Evolutionary conservation across 2,888 invertebrate genomes (phyloP), one percentile per base, ranked within the genome.

Genomic region (Diaperis boleti): DNA sequence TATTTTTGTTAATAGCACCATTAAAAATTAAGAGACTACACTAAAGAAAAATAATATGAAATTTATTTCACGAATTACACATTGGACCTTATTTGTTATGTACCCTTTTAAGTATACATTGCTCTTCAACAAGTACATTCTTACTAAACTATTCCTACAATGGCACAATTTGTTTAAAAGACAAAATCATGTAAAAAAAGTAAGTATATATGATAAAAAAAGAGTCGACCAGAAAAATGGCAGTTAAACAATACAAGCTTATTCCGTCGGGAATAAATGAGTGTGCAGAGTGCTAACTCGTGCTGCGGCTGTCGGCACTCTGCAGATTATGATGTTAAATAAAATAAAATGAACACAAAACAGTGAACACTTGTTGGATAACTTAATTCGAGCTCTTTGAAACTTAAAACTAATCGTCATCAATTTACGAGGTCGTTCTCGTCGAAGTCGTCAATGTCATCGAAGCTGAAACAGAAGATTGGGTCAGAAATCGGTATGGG

Each of bases 161-260:
- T 80, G 80, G 80, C 80, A 80, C 79, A 76, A 77, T 72, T 72
- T 73, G 71, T 66, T 74, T 76, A 74, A 65, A 13, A 69, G 64
- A 69, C 55, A 60, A 55, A 68, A 64, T 63, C 39, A 67, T 59
- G 56, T 62, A 71, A 66, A 69, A 69, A 69, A 68, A 60, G 63
- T 71, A 72, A 26, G 72, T 72, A 76, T 73, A 74, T 70, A 73
- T 68, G 68, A 73, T 74, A 72, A 78, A 77, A 77, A 76, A 75
- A 74, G 65, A 72, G 72, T 73, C 72, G 78, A 78, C 74, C 74
- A 74, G 77, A 71, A 74, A 70, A 74, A 75, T 79, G 80, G 79
- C 79, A 79, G 79, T 80, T 76, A 68, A 72, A 64, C 52, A 69
- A 68, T 66, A 69, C 68, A 64, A 64, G 72, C 72, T 71, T 75